phyloP scores from a whole-genome alignment of 2,797 vertebrate genomes.

The Threskiornis aethiopicus region DNA sequence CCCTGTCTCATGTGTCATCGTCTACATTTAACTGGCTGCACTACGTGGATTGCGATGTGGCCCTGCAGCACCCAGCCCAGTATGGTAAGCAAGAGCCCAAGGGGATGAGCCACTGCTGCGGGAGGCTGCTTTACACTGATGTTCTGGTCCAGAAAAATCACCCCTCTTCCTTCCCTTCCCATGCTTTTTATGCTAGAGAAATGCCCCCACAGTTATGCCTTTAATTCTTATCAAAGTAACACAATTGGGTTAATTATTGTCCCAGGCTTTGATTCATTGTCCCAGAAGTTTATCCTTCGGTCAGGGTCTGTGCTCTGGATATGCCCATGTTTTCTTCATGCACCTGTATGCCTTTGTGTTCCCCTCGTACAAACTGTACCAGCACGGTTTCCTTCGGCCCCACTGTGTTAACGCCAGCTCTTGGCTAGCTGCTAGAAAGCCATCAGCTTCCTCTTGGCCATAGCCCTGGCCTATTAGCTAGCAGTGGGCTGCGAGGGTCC shows the following conservation, averaged over 20 bases:
- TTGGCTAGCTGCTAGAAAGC: not conserved
- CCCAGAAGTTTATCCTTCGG: not conserved
- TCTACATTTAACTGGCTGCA: not conserved
- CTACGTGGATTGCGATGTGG: not conserved
- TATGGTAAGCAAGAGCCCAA: not conserved
- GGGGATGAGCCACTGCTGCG: no score
- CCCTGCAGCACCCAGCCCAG: not conserved
- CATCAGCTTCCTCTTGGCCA: not conserved
- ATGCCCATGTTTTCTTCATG: not conserved
- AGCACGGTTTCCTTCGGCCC: accelerated
- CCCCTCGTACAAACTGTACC: no score
- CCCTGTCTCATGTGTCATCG: not conserved
- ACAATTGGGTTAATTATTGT: not conserved
- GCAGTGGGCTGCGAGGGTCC: not conserved
- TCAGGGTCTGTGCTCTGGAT: not conserved
- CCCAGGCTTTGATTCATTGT: not conserved
- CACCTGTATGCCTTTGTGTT: not conserved
- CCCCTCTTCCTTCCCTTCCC: not conserved
- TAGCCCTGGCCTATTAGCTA: not conserved
- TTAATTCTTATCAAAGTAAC: not conserved
- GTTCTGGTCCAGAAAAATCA: not conserved
- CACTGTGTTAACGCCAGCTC: accelerated
- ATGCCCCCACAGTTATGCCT: not conserved
- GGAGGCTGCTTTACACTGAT: not conserved
- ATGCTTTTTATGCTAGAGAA: not conserved